These are phyloP conservation scores for Gadus macrocephalus DNA, from an alignment of 2,113 vertebrate species.

Conservation along the genomic window DNA sequence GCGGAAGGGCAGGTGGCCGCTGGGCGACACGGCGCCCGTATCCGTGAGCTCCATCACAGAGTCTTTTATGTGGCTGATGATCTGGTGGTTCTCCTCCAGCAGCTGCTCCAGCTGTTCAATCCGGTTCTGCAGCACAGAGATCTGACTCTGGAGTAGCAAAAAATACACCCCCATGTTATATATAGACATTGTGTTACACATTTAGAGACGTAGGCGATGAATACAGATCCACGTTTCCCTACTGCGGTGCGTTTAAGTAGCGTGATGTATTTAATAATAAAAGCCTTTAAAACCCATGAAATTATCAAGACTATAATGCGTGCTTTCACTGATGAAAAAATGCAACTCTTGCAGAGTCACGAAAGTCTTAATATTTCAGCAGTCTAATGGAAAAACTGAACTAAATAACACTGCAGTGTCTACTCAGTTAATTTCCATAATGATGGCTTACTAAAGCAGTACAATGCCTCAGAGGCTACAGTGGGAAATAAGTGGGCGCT, in stretches of 20 bases:
- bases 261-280: too few species aligned
- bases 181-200: not conserved
- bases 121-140: slow-evolving; percentile 96
- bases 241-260: not conserved
- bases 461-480: too few species aligned
- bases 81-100: slow-evolving; percentile 97
- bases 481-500: too few species aligned
- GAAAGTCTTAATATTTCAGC: not conserved
- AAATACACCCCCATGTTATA: not conserved
- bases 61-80: slow-evolving; percentile 99
- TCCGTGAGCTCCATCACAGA: slow-evolving; percentile 97
- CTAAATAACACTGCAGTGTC: too few species aligned
- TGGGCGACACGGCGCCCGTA: slow-evolving; percentile 78
- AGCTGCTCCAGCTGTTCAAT: slow-evolving; percentile 98
- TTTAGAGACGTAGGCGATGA: not conserved
- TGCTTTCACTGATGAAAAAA: too few species aligned
- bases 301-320: too few species aligned
- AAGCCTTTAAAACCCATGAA: too few species aligned
- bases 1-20: slow-evolving; percentile 78
- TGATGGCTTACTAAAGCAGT: not conserved
- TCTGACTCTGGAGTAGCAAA: slow-evolving; percentile 82
- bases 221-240: not conserved
- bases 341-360: too few species aligned
- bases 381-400: too few species aligned
- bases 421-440: not conserved